Percentiles rank a stretch among this genome's conserved stretches.
Conservation (phyloP, 2,888 invertebrate species). For the Thecocarcelia acutangulata region DNA sequence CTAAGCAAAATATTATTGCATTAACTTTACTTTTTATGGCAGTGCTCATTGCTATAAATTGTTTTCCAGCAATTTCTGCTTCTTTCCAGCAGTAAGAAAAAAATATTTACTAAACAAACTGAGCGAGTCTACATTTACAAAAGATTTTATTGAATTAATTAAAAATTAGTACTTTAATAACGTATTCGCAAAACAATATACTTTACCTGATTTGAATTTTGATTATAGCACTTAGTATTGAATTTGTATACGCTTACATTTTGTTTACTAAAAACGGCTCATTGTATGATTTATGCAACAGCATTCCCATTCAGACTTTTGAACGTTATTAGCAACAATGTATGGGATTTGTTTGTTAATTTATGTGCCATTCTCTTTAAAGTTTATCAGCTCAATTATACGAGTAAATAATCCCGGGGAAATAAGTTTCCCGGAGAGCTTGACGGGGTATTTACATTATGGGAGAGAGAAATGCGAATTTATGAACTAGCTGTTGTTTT, state of each 20-base stretch:
- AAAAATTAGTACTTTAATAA: conserved; percentile 50
- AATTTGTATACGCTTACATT: background rate
- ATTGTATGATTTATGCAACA: conserved; percentile 17
- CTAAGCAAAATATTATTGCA: conserved; percentile 5
- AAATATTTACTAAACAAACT: conserved; percentile 17
- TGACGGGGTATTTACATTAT: too few relatives aligned
- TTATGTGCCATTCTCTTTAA: too few relatives aligned
- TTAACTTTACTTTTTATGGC: conserved; percentile 23
- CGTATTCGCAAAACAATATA: conserved; percentile 46
- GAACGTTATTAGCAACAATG: conserved; percentile 1
- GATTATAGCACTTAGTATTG: background rate
- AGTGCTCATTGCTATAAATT: conserved; percentile 26
- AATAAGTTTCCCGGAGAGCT: too few relatives aligned
- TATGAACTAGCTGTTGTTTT: too few relatives aligned
- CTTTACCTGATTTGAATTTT: conserved; percentile 59
- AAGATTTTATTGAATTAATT: conserved; percentile 49
- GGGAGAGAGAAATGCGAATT: too few relatives aligned
- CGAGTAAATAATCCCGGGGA: too few relatives aligned
- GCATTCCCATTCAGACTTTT: background rate
- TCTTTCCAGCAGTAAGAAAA: conserved; percentile 44
- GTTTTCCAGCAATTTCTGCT: conserved; percentile 50
- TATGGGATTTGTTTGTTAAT: too few relatives aligned
- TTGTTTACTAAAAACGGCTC: conserved; percentile 17
- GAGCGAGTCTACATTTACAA: conserved; percentile 1
- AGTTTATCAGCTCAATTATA: too few relatives aligned